phyloP scores from a whole-genome alignment of 2,888 invertebrate genomes.

The Trichopria drosophilae region DNA sequence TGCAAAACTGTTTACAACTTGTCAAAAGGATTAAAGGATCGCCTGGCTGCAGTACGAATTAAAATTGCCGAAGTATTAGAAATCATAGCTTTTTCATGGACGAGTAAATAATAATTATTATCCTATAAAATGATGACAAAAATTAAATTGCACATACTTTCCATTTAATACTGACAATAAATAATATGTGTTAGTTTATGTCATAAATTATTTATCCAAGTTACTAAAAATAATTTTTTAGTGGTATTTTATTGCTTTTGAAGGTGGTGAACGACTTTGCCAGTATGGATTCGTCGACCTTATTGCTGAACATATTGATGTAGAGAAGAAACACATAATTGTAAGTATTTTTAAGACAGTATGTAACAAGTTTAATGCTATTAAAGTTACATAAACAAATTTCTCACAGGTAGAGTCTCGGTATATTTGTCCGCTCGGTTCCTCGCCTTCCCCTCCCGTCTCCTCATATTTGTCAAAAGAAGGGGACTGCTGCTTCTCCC shows the following conservation, averaged over 20 bases:
- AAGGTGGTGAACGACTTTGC: slow-evolving; percentile 56
- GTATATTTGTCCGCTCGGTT: too few relatives aligned
- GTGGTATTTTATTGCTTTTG: too few relatives aligned
- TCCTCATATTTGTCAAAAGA: too few relatives aligned
- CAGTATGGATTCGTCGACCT: slow-evolving; percentile 51
- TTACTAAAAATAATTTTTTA: too few relatives aligned
- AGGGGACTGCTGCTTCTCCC: too few relatives aligned
- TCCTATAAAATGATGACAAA: neutral
- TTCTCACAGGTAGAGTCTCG: too few relatives aligned
- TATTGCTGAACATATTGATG: slow-evolving; percentile 46
- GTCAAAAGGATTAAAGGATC: slow-evolving; percentile 49
- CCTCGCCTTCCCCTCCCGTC: too few relatives aligned
- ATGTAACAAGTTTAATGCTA: neutral
- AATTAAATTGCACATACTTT: slow-evolving; percentile 30
- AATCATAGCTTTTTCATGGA: slow-evolving; percentile 47
- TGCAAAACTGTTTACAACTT: slow-evolving; percentile 50
- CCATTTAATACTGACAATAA: too few relatives aligned
- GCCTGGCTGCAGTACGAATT: slow-evolving; percentile 49
- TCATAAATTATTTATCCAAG: too few relatives aligned
- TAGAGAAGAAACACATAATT: slow-evolving; percentile 50
- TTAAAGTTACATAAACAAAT: neutral
- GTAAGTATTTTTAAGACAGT: slow-evolving; percentile 25
- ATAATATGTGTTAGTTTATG: too few relatives aligned
- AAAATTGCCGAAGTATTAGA: slow-evolving; percentile 56
- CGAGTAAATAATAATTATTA: slow-evolving; percentile 29